These are phyloP conservation scores for Sapayoa aenigma DNA, from an alignment of 2,113 vertebrate species.

Conservation along the genomic window DNA sequence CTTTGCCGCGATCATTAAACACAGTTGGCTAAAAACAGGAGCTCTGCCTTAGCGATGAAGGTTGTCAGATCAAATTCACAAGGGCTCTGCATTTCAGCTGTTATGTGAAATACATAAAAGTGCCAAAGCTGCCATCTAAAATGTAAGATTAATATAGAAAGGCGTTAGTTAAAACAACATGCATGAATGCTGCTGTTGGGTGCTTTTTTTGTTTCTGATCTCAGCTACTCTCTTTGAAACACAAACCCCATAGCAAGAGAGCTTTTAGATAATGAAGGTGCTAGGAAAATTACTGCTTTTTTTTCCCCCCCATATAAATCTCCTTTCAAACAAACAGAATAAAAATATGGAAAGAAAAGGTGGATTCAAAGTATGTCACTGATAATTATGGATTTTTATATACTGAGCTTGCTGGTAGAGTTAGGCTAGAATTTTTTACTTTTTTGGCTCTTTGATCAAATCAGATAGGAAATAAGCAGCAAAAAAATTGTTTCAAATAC, in stretches of 20 bases:
- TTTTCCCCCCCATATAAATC: neutral
- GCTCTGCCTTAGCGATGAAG: constrained; percentile 58
- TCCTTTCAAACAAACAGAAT: neutral
- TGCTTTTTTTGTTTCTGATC: neutral
- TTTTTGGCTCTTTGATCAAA: neutral
- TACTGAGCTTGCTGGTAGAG: neutral
- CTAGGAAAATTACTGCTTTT: neutral
- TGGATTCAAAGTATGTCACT: neutral
- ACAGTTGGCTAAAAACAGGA: constrained; percentile 64
- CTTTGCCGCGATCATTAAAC: constrained; percentile 68
- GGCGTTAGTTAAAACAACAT: neutral
- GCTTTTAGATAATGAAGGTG: neutral
- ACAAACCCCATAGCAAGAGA: neutral
- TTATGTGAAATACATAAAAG: neutral
- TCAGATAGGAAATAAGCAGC: neutral
- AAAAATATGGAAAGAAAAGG: constrained; percentile 10
- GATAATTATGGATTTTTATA: neutral
- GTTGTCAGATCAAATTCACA: constrained; percentile 47
- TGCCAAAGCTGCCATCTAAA: neutral
- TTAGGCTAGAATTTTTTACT: neutral
- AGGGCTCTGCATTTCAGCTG: constrained; percentile 33
- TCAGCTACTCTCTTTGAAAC: constrained; percentile 9
- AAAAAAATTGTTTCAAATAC: neutral
- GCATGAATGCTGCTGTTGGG: constrained; percentile 5
- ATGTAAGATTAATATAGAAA: constrained; percentile 36